phyloP scores from a whole-genome alignment of 2,113 vertebrate species.

The Lycaon pictus region DNA sequence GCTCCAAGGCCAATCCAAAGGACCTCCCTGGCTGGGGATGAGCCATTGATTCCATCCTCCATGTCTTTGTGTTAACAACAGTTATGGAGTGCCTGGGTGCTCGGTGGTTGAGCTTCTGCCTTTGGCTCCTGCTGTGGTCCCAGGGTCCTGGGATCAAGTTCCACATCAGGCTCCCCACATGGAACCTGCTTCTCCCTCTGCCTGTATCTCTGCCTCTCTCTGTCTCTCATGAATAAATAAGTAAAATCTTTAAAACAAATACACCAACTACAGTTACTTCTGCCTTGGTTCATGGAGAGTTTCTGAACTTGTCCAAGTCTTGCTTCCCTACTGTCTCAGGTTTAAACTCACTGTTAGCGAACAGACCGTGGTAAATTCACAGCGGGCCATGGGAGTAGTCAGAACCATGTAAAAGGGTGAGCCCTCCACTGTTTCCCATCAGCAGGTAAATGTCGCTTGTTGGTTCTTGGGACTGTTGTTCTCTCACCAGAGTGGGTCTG shows the following conservation, averaged over 20 bases:
- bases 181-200: too few species aligned
- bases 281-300: not conserved
- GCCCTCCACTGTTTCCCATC: not conserved
- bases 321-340: not conserved
- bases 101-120: too few species aligned
- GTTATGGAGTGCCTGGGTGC: too few species aligned
- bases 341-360: not conserved
- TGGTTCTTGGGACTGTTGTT: not conserved
- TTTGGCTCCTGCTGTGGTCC: too few species aligned
- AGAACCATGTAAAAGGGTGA: not conserved
- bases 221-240: too few species aligned
- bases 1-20: not conserved
- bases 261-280: not conserved
- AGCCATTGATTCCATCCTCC: not conserved
- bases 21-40: fast-evolving
- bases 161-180: too few species aligned
- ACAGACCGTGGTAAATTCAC: not conserved
- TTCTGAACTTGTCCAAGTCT: not conserved
- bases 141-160: too few species aligned
- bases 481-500: not conserved
- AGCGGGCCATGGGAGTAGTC: not conserved
- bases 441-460: fast-evolving
- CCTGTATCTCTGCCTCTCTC: too few species aligned
- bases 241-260: too few species aligned
- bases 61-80: too few species aligned